Percentiles rank a stretch among this genome's conserved stretches.
These are phyloP conservation scores for Bucco capensis DNA, from an alignment of 2,113 vertebrate genomes.

Conservation along the genomic window DNA sequence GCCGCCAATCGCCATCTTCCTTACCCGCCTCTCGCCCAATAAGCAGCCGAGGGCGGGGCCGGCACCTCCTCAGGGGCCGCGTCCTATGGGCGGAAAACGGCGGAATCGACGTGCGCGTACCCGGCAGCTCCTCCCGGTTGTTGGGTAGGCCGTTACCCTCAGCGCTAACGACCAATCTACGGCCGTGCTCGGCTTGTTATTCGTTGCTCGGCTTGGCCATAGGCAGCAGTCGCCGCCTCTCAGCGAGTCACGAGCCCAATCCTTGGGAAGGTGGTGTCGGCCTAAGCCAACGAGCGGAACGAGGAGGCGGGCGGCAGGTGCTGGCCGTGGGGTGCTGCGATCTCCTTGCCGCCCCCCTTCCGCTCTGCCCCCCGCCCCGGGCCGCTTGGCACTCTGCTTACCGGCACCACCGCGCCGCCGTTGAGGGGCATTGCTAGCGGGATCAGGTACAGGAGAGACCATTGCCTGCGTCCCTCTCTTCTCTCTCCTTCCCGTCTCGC, in stretches of 20 bases:
- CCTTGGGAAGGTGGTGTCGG: not conserved
- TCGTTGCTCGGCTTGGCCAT: not conserved
- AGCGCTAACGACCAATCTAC: not conserved
- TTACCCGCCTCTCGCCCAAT: fast-evolving
- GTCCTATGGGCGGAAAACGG: not conserved
- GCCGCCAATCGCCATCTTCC: not conserved
- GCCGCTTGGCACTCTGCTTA: not conserved
- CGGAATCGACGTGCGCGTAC: not conserved
- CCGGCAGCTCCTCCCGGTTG: not conserved
- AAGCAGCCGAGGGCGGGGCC: not conserved
- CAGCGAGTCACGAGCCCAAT: not conserved
- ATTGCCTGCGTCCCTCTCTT: no score
- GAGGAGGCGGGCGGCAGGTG: constrained; percentile 36
- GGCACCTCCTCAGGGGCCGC: not conserved
- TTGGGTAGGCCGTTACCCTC: not conserved
- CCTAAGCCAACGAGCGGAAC: not conserved
- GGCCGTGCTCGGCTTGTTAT: constrained; percentile 5
- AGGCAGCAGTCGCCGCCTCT: not conserved
- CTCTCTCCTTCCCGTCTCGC: no score
- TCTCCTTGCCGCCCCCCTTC: not conserved
- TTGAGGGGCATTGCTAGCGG: not conserved
- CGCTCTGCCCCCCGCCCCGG: not conserved
- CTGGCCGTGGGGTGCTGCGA: not conserved
- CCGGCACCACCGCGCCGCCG: not conserved
- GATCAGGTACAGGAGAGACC: not conserved